A percentile compares a stretch with the other conserved stretches of the same genome.
These are phyloP conservation scores for Lanius ludovicianus DNA, from an alignment of 2,113 vertebrate species.

Conservation along the genomic window DNA sequence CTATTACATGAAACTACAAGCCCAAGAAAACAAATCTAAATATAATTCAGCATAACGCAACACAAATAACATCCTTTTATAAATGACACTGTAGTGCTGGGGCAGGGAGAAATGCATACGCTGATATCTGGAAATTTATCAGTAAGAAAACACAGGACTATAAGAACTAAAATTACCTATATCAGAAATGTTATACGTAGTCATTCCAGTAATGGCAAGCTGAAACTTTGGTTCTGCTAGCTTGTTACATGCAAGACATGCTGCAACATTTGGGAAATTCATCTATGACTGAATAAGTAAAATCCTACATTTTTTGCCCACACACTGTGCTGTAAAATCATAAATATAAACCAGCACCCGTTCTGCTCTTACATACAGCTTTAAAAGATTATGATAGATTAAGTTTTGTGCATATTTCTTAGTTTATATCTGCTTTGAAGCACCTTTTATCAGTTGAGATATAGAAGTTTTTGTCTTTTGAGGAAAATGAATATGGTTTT, in stretches of 20 bases:
- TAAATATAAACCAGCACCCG: not conserved
- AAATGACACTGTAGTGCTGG: not conserved
- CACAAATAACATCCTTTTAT: not conserved
- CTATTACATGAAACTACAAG: not conserved
- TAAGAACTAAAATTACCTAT: not conserved
- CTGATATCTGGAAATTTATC: not conserved
- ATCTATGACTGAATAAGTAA: not conserved
- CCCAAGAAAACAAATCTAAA: slow-evolving; percentile 16
- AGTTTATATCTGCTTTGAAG: not conserved
- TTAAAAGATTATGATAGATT: slow-evolving; percentile 32
- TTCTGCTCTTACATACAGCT: not conserved
- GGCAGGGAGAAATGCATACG: not conserved
- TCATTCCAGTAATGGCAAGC: not conserved
- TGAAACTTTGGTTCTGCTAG: not conserved
- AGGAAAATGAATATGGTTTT: not conserved
- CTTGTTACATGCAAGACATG: not conserved
- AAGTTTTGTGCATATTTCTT: not conserved
- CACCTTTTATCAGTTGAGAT: not conserved
- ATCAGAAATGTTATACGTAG: not conserved
- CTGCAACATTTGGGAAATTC: not conserved
- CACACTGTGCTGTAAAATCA: not conserved
- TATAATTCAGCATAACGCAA: not conserved
- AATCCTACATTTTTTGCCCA: not conserved
- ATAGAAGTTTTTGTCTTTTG: not conserved
- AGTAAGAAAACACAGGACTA: not conserved